Evolutionary conservation across 23 tunicate species (phyloP), one percentile per base, ranked within the genome.

Genomic region (Botrylloides violaceus): DNA sequence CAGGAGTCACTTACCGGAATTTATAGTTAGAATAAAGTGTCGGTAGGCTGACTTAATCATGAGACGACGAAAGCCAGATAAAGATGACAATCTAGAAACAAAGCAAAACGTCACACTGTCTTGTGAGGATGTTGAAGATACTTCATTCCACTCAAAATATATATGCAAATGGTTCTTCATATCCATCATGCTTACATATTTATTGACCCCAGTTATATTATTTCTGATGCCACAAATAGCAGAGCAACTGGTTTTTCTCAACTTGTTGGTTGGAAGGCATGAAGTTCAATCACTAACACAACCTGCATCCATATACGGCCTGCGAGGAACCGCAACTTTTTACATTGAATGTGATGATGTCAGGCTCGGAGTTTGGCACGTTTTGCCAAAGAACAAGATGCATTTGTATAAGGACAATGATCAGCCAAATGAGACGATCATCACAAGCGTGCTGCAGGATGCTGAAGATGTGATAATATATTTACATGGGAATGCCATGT

Each of bases 401-500:
- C 34, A 56, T 31, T 35, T 62, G 26, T 75, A 53, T 33, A 34
- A 29, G 6, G 71, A 38, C 19, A 56, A 68, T 20, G 23, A 36
- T 6, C 9, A 0, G 4, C 1, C 30, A 0, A 68, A 22, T 19
- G 0, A 34, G 5, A 25, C 30, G 22, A 1, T 4, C 2, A n/a
- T 63, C 9, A 4, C 30, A 7, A 5, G n/a, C 1, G n/a, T 29
- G 31, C 61, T 87, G 3, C 30, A 61, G 20, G 26, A 48, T 24
- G 95, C 95, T 9, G 66, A 70, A 55, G 71, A 81, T 30, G 79
- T 90, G 0, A 50, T 90, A 4, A 19, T 90, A 15, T 90, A 90
- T 74, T 79, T 77, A 33, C 97, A 90, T 83, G 97, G 97, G 20
- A 90, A 83, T 71, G 76, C 85, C 3, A 49, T 72, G 62, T 82